Base-by-base conservation (phyloP, 2,113 vertebrate genomes). In the Silurus glanis region DNA sequence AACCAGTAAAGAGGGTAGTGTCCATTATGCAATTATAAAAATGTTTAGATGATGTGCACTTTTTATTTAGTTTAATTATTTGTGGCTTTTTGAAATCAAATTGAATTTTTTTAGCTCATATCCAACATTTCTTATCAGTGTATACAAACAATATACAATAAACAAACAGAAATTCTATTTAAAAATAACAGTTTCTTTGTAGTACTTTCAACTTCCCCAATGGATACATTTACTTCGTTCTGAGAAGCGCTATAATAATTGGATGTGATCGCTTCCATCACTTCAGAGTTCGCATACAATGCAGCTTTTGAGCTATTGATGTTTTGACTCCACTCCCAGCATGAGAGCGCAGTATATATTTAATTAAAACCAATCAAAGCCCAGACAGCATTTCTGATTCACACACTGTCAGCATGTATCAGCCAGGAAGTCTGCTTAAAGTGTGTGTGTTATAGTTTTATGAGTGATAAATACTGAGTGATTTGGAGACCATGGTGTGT, bases 301-400 rank as follows among this genome's bases (percentile, higher is more conserved):
- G 13, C 76, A 80, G 55, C 37, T 61, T 86, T 81, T 81, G 55
- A 81, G 55, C 56, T 19, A 59, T 85, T 53, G 47, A 55, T 49
- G 83, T 66, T 85, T 49, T 51, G 47, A 66, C 47, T 85, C 74
- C 74, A 78, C 58, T 85, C 72, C 6, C 85, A 71, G 76, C 67
- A 69, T 81, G 78, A 72, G 23, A 59, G 23, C 55, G 45, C 23
- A 13, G 21, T 81, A 67, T 66, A 86, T 81, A 81, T 86, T 86
- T 67, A 81, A 81, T 86, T 86, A 86, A 55, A 81, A 47, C 55
- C 55, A 86, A 86, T 86, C 62, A 86, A 80, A 86, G 69, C 16
- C 16, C 83, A 71, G 55, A 81, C 76, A 81, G 85, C 66, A 78
- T 61, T 86, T 66, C 55, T 78, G 47, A 61, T 72, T 79, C 62